phyloP scores from a whole-genome alignment of 1,140 invertebrate species.

The Meteorus sp. region DNA sequence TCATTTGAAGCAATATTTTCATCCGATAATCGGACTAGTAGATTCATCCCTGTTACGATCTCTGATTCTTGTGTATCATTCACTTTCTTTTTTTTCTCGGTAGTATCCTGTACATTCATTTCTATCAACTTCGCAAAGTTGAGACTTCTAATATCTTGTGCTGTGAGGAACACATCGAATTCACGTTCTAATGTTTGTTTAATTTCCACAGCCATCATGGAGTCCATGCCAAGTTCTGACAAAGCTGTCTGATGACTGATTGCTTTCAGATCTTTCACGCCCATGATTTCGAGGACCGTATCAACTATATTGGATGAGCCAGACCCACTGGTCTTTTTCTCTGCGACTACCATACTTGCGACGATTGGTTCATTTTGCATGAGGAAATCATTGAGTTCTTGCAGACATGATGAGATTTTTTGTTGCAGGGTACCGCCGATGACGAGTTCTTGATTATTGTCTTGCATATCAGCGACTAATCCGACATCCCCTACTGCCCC shows the following conservation, averaged over 20 bases:
- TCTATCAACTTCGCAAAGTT: slow-evolving; percentile 62
- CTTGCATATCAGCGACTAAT: slow-evolving; percentile 66
- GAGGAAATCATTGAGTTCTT: slow-evolving; percentile 63
- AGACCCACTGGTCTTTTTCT: slow-evolving; percentile 53
- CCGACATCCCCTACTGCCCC: slow-evolving; percentile 64
- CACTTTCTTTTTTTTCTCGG: slow-evolving; percentile 28
- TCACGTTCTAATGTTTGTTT: slow-evolving; percentile 76
- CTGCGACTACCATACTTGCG: slow-evolving; percentile 66
- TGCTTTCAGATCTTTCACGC: slow-evolving; percentile 59
- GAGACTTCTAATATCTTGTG: slow-evolving; percentile 70
- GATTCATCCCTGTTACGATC: slow-evolving; percentile 42
- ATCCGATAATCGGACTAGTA: slow-evolving; percentile 44
- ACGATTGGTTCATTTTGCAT: slow-evolving; percentile 63
- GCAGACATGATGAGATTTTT: slow-evolving; percentile 65
- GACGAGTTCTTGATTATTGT: slow-evolving; percentile 64
- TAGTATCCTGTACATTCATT: slow-evolving; percentile 40
- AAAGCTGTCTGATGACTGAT: slow-evolving; percentile 67
- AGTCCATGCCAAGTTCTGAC: slow-evolving; percentile 79
- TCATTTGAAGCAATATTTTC: slow-evolving; percentile 34
- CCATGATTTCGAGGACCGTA: slow-evolving; percentile 57
- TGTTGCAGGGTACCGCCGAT: slow-evolving; percentile 70
- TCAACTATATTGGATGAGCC: slow-evolving; percentile 51
- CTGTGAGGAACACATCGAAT: slow-evolving; percentile 70
- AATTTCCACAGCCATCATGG: slow-evolving; percentile 81
- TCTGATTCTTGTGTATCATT: background rate